Evolutionary conservation across 2,797 vertebrate genomes (phyloP).

Genomic region (Lophius americanus): DNA sequence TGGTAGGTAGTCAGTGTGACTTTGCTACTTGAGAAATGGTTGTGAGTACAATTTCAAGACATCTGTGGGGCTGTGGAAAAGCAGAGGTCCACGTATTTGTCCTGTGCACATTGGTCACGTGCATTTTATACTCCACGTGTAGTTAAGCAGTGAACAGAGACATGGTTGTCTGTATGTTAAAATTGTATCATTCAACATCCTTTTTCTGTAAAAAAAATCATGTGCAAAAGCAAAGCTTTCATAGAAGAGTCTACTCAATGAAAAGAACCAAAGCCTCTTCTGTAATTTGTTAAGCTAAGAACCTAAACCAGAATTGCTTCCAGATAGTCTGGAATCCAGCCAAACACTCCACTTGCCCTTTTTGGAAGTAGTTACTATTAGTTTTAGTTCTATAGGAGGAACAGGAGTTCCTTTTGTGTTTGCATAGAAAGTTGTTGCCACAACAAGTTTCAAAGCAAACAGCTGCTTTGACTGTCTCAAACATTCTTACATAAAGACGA

Average conservation of each 20-base stretch:
- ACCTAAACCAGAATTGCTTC: not conserved
- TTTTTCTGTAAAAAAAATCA: too few species aligned
- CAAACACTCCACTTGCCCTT: not conserved
- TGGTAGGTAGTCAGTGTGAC: constrained; percentile 3
- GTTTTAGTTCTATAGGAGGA: not conserved
- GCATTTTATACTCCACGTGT: not conserved
- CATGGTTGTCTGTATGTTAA: too few species aligned
- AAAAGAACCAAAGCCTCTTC: not conserved
- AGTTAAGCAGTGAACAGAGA: too few species aligned
- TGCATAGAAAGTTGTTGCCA: not conserved
- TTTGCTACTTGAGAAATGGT: not conserved
- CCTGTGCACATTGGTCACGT: not conserved
- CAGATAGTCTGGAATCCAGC: constrained; percentile 2
- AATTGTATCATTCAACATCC: too few species aligned
- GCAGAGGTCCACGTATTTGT: constrained; percentile 1
- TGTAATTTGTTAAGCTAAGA: too few species aligned
- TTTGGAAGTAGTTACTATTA: not conserved
- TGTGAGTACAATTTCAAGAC: not conserved
- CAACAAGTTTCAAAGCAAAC: not conserved
- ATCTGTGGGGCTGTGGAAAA: not conserved
- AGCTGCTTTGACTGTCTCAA: not conserved
- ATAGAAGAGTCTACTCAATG: too few species aligned
- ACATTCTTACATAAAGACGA: too few species aligned
- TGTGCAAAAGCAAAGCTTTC: too few species aligned
- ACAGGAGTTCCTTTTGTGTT: not conserved